phyloP scores from a whole-genome alignment of 2,888 invertebrate genomes.

The Anticlea derivata region DNA sequence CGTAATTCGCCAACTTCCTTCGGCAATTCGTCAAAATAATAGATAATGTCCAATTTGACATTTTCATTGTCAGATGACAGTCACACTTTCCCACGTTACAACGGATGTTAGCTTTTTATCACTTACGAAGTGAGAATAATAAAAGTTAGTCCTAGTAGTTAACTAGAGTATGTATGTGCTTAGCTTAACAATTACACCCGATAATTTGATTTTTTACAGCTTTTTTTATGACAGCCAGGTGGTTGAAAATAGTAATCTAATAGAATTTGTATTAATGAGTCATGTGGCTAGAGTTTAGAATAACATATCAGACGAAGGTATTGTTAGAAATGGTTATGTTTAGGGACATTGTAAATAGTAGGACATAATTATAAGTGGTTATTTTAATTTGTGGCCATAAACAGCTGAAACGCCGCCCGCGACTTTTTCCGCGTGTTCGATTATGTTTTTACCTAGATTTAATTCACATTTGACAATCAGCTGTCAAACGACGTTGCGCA shows the following conservation, averaged over 20 bases:
- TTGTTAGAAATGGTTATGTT: no score
- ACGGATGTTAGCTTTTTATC: slow-evolving; percentile 20
- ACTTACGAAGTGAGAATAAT: slow-evolving; percentile 17
- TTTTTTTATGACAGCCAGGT: slow-evolving; percentile 16
- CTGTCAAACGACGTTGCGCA: no score
- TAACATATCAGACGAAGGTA: no score
- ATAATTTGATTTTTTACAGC: slow-evolving; percentile 16
- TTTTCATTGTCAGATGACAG: slow-evolving; percentile 17
- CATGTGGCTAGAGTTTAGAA: not conserved
- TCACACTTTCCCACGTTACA: slow-evolving; percentile 20
- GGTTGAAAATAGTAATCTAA: not conserved
- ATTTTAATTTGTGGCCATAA: no score
- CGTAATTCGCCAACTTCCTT: slow-evolving; percentile 18
- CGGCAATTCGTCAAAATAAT: slow-evolving; percentile 9
- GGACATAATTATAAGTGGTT: no score
- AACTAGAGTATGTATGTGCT: not conserved
- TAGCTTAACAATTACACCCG: not conserved
- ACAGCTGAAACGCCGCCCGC: no score
- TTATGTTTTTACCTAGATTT: no score
- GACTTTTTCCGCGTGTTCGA: no score
- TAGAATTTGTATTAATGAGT: not conserved
- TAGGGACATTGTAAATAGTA: no score
- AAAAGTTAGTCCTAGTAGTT: not conserved
- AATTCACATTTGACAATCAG: no score
- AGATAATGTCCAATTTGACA: slow-evolving; percentile 20